Evolutionary conservation across 2,888 invertebrate genomes (phyloP).

Genomic region (Neocrepidodera transversa): DNA sequence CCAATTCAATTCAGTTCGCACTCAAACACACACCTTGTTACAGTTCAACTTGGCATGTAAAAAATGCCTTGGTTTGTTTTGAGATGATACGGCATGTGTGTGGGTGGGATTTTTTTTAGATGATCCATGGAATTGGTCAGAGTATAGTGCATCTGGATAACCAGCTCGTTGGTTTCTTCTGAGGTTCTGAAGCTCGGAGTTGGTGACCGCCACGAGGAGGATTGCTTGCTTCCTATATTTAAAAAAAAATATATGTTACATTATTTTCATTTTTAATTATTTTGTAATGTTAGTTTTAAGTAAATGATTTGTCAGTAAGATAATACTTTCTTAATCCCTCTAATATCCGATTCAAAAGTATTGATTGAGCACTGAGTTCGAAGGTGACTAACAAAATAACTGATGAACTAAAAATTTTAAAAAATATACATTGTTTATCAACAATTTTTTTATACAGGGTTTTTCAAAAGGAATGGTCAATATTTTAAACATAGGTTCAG

Average conservation of each 20-base stretch:
- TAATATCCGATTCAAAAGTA: too few relatives aligned
- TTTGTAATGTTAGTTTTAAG: too few relatives aligned
- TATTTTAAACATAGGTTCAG: too few relatives aligned
- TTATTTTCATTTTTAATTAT: too few relatives aligned
- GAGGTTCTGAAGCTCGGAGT: conserved; percentile 78
- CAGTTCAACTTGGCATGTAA: background rate
- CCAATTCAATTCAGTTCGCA: background rate
- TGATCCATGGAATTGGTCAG: conserved; percentile 68
- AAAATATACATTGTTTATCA: too few relatives aligned
- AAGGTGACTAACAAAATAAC: too few relatives aligned
- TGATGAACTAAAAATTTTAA: too few relatives aligned
- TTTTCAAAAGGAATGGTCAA: too few relatives aligned
- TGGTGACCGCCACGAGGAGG: conserved; percentile 86
- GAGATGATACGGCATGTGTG: background rate
- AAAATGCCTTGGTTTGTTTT: background rate
- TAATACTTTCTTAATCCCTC: too few relatives aligned
- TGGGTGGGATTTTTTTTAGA: conserved; percentile 36
- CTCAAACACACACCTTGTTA: background rate
- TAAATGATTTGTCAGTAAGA: too few relatives aligned
- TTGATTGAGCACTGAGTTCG: too few relatives aligned
- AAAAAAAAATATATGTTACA: conserved; percentile 13
- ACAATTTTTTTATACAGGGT: too few relatives aligned
- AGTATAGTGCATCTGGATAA: conserved; percentile 86
- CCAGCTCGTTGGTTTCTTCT: conserved; percentile 85
- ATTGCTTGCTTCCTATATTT: conserved; percentile 83